phyloP scores from a whole-genome alignment of 1,140 invertebrate species.

The Drosophila parabipectinata region DNA sequence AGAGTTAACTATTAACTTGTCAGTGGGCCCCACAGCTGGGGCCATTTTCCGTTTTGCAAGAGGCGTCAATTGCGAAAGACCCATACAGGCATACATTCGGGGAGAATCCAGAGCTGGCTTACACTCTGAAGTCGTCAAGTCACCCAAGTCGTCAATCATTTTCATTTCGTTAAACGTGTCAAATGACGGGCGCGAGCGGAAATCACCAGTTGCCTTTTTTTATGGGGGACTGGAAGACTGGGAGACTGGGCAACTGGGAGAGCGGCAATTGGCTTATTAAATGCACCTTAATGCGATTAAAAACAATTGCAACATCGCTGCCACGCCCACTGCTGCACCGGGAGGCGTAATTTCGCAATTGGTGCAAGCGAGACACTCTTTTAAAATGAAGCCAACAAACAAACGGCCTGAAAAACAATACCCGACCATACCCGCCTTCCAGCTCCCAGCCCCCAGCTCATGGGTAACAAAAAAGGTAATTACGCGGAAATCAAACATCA shows the following conservation, averaged over 20 bases:
- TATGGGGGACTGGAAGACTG: slow-evolving; percentile 33
- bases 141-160: slow-evolving; percentile 65
- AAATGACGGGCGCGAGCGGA: slow-evolving; percentile 70
- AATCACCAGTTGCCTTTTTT: slow-evolving; percentile 52
- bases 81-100: neutral
- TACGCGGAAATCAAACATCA: slow-evolving; percentile 62
- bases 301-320: slow-evolving; percentile 40
- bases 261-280: slow-evolving; percentile 41
- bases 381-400: slow-evolving; percentile 7
- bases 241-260: slow-evolving; percentile 14
- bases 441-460: neutral
- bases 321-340: slow-evolving; percentile 27
- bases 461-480: slow-evolving; percentile 49
- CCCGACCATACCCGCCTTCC: neutral
- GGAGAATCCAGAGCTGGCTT: slow-evolving; percentile 20
- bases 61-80: slow-evolving; percentile 45
- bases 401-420: slow-evolving; percentile 32
- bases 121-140: slow-evolving; percentile 16
- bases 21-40: slow-evolving; percentile 51
- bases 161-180: slow-evolving; percentile 73
- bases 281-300: slow-evolving; percentile 48
- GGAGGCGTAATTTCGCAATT: slow-evolving; percentile 47
- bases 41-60: slow-evolving; percentile 49
- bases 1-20: slow-evolving; percentile 71
- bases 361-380: slow-evolving; percentile 38